Base-by-base conservation (phyloP, 2,797 vertebrate species). In the Chromis chromis region DNA sequence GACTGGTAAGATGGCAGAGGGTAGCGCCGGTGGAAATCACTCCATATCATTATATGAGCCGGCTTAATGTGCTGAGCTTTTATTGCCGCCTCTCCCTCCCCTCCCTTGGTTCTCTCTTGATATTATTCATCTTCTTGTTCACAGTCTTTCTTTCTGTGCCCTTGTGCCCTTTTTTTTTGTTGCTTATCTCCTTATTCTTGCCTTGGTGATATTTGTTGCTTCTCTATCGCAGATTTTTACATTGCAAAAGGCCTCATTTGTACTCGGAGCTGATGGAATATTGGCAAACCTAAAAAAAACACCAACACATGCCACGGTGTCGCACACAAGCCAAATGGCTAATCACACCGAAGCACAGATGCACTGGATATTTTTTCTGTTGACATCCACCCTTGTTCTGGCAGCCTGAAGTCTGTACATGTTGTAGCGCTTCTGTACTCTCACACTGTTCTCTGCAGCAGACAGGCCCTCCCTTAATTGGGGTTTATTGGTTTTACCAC, bases 31-130 rank as follows among this genome's bases (percentile, higher is more conserved):
- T 61, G 33, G 66, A 83, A 80, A 80, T 80, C 68, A 53, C 78
- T 70, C 72, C 49, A 27, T 70, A 60, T 78, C 72, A 66, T 80
- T 78, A 81, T 65, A 56, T 60, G 59, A 79, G 62, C 64, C 10
- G 46, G 13, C 54, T 70, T 81, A 70, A 82, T 63, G 44, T 56
- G 36, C 67, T 27, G 9, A 31, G 49, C 27, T 59, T 74, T 78
- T 74, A 62, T 71, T 44, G 21, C 77, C 66, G 25, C 54, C 46
- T 70, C 36, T 66, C 9, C 50, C 52, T 12, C 3, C 44, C 17
- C 48, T 25, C 24, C 22, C 2, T 64, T 21, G 12, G 25, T 36
- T 55, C 44, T 52, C 33, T 54, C 64, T 31, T 22, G 21, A 53
- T 68, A 42, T 76, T 46, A 67, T 67, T 60, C 6, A 11, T 54